These are phyloP conservation scores for Ochotona curzoniae DNA, from an alignment of 2,113 vertebrate species.

Conservation along the genomic window DNA sequence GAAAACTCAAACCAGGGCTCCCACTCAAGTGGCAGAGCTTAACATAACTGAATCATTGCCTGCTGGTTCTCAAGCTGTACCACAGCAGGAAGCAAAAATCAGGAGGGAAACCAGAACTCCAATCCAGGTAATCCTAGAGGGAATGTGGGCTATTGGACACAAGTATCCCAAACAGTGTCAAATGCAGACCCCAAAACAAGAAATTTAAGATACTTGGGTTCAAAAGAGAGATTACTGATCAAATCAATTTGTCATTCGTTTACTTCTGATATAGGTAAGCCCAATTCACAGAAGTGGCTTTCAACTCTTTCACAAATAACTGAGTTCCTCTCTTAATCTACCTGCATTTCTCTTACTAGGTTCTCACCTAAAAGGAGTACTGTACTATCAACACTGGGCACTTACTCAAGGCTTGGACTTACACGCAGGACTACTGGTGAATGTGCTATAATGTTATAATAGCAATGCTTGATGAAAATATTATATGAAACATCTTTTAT, in stretches of 20 bases:
- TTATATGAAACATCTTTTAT: constrained; percentile 7
- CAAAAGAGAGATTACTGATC: background rate
- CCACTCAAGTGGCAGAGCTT: too few relatives aligned
- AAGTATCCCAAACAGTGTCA: too few relatives aligned
- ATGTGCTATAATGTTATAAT: background rate
- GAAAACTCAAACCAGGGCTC: too few relatives aligned
- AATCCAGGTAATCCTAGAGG: too few relatives aligned
- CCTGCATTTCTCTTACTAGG: background rate
- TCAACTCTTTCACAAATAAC: background rate
- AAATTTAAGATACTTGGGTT: constrained; percentile 31
- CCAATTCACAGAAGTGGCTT: constrained; percentile 9
- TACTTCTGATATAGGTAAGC: background rate
- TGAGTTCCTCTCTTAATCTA: background rate
- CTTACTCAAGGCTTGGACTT: background rate
- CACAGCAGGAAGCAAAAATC: too few relatives aligned
- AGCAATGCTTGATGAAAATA: constrained; percentile 18
- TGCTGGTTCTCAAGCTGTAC: too few relatives aligned
- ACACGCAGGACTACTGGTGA: background rate
- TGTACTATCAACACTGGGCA: background rate
- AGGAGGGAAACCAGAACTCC: too few relatives aligned
- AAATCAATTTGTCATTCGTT: constrained; percentile 9
- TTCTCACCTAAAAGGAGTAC: constrained; percentile 5
- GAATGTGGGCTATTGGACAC: too few relatives aligned
- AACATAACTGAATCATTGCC: too few relatives aligned
- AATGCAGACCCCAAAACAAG: background rate